Evolutionary conservation across 2,797 vertebrate species (phyloP).

Genomic region (Lagocephalus sceleratus): DNA sequence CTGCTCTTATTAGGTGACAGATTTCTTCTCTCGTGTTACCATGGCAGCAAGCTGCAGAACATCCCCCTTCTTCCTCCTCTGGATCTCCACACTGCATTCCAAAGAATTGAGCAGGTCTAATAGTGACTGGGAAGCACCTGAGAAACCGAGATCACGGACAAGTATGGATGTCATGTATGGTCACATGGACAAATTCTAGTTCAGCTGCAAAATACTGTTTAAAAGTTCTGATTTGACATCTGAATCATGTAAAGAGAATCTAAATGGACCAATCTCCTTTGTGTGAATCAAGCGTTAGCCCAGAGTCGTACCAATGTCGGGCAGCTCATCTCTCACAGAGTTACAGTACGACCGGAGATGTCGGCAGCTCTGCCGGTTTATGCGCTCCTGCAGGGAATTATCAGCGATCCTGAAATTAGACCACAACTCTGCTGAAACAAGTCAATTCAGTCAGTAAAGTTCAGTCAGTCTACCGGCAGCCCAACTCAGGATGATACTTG

Average conservation of each 20-base stretch:
- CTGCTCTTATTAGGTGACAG: background rate
- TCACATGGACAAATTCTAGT: too few species aligned
- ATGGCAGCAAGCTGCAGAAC: constrained; percentile 89
- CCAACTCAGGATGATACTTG: too few species aligned
- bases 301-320: constrained; percentile 28
- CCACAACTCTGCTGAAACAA: too few species aligned
- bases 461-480: too few species aligned
- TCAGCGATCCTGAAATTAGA: constrained; percentile 52
- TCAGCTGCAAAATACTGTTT: too few species aligned
- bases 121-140: constrained; percentile 11
- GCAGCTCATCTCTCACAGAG: constrained; percentile 78
- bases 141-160: background rate
- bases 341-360: constrained; percentile 83
- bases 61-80: constrained; percentile 93
- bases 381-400: constrained; percentile 78
- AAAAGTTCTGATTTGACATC: too few species aligned
- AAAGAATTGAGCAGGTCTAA: constrained; percentile 84
- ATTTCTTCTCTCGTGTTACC: constrained; percentile 67
- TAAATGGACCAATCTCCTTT: too few species aligned
- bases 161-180: too few species aligned
- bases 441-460: too few species aligned
- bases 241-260: too few species aligned
- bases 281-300: too few species aligned
- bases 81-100: constrained; percentile 81
- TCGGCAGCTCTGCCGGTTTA: constrained; percentile 90